Evolutionary conservation across 2,797 vertebrate species (phyloP).

Genomic region (Iguana delicatissima): DNA sequence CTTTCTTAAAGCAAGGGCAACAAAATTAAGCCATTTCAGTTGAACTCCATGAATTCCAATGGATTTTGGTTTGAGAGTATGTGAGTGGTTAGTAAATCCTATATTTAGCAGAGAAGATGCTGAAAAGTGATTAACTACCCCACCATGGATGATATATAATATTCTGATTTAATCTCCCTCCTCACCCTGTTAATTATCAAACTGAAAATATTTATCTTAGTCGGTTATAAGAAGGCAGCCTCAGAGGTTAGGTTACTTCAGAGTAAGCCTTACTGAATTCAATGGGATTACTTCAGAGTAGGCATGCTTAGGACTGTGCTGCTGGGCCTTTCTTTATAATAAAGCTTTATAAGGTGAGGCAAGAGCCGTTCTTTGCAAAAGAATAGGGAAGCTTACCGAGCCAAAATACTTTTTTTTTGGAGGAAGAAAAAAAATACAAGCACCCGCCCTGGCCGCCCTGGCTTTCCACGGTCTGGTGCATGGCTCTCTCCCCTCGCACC

Average conservation of each 20-base stretch:
- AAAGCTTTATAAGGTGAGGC: not conserved
- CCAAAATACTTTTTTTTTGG: not conserved
- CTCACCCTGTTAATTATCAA: not conserved
- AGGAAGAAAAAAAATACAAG: not conserved
- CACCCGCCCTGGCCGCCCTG: no score
- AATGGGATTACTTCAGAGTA: not conserved
- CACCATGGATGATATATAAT: not conserved
- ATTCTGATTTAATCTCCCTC: not conserved
- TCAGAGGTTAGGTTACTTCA: no score
- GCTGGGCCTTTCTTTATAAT: not conserved
- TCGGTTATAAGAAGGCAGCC: not conserved
- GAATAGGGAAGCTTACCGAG: no score
- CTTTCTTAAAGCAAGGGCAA: not conserved
- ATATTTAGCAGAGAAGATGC: not conserved
- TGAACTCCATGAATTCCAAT: not conserved
- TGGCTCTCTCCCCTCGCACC: not conserved
- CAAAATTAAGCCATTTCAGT: not conserved
- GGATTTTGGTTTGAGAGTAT: not conserved
- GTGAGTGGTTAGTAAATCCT: not conserved
- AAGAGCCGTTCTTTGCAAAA: not conserved
- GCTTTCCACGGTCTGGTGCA: not conserved
- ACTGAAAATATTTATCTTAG: not conserved
- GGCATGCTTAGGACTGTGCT: not conserved
- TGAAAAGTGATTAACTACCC: not conserved
- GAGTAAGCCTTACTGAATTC: not conserved